These are phyloP conservation scores for Cryptophagus acutangulus DNA, from an alignment of 2,888 invertebrate genomes.

Conservation along the genomic window DNA sequence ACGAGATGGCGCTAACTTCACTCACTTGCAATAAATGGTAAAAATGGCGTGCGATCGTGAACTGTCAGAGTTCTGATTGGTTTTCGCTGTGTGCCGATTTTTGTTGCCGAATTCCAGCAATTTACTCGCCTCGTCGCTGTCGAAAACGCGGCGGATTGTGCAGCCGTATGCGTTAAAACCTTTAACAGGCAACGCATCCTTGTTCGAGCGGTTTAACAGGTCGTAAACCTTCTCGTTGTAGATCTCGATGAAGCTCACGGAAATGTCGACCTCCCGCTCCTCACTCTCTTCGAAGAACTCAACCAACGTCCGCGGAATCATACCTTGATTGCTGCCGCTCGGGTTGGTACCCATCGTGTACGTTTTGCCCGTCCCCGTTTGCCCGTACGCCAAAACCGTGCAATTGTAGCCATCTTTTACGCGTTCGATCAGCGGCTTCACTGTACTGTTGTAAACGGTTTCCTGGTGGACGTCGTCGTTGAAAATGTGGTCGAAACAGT, in stretches of 20 bases:
- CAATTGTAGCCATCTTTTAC: conserved; percentile 48
- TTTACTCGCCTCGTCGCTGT: conserved; percentile 38
- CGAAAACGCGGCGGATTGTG: conserved; percentile 33
- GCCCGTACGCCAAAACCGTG: conserved; percentile 52
- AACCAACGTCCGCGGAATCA: conserved; percentile 47
- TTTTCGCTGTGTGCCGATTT: conserved; percentile 50
- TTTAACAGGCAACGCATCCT: conserved; percentile 37
- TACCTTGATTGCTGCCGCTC: conserved; percentile 38
- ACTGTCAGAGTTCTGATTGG: conserved; percentile 50
- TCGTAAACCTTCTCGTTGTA: conserved; percentile 54
- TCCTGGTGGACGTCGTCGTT: conserved; percentile 41
- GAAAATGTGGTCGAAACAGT: conserved; percentile 48
- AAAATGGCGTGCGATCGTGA: conserved; percentile 53
- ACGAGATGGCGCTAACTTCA: too few relatives aligned
- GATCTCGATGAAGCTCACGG: conserved; percentile 50
- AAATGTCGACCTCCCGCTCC: conserved; percentile 36
- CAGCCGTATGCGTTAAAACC: conserved; percentile 36
- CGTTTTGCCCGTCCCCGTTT: conserved; percentile 54
- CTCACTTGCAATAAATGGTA: conserved; percentile 43
- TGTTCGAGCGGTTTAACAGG: conserved; percentile 40
- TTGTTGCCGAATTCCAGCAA: conserved; percentile 45
- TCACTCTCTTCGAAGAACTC: conserved; percentile 39
- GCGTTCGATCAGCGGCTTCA: conserved; percentile 46
- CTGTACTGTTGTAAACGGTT: conserved; percentile 43
- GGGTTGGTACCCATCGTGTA: conserved; percentile 50